These are phyloP conservation scores for Drosophila phalerata DNA, from an alignment of 2,888 invertebrate genomes.

Conservation along the genomic window DNA sequence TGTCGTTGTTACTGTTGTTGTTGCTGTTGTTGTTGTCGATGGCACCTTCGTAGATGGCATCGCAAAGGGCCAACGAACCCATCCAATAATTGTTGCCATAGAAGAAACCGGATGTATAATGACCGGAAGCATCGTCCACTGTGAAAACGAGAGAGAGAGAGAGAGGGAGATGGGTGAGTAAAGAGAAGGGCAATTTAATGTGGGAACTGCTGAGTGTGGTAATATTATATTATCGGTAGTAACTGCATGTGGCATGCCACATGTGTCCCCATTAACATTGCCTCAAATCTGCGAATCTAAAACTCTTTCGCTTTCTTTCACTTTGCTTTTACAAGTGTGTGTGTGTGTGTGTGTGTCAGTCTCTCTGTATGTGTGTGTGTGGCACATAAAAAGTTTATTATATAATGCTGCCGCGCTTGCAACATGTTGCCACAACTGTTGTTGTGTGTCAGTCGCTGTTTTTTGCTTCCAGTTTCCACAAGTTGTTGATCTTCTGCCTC, in stretches of 20 bases:
- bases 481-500: conserved; percentile 44
- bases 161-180: conserved; percentile 1
- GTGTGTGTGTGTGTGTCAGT: conserved; percentile 1
- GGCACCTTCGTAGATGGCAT: conserved; percentile 86
- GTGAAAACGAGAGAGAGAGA: conserved; percentile 66
- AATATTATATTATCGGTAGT: neutral
- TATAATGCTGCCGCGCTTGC: conserved; percentile 49
- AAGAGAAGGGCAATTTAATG: conserved; percentile 63
- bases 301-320: conserved; percentile 25
- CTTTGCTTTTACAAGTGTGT: conserved; percentile 1
- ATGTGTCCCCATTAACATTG: conserved; percentile 15
- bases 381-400: conserved; percentile 36
- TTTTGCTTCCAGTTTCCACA: conserved; percentile 21
- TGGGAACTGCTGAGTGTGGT: conserved; percentile 19
- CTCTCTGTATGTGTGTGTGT: conserved; percentile 3
- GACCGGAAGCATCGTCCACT: conserved; percentile 91
- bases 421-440: conserved; percentile 46
- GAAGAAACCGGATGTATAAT: conserved; percentile 92
- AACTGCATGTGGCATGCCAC: conserved; percentile 7
- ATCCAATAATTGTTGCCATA: conserved; percentile 94
- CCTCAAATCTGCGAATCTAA: conserved; percentile 11
- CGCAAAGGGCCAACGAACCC: conserved; percentile 91
- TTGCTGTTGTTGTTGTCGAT: conserved; percentile 30
- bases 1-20: conserved; percentile 21
- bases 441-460: conserved; percentile 21